phyloP scores from a whole-genome alignment of 2,888 invertebrate genomes.

The Sclerodermus sp. region DNA sequence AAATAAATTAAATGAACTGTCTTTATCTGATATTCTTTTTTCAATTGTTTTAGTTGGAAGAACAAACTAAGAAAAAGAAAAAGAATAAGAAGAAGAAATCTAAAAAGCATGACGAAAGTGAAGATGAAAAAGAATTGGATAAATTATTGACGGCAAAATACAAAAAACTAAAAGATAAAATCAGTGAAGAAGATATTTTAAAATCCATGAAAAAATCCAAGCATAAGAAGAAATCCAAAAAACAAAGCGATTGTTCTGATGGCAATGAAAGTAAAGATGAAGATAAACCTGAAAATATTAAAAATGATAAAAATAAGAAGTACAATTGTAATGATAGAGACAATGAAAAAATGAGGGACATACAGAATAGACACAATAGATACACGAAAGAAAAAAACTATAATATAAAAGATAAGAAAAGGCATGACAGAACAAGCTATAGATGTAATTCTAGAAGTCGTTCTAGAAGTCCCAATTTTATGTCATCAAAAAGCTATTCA shows the following conservation, averaged over 20 bases:
- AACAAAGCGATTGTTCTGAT: conserved; percentile 17
- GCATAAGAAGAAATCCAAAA: conserved; percentile 34
- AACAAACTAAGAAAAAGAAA: conserved; percentile 55
- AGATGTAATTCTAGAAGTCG: background rate
- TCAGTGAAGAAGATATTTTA: conserved; percentile 57
- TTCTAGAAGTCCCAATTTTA: conserved; percentile 12
- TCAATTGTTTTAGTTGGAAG: conserved; percentile 54
- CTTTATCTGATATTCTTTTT: background rate
- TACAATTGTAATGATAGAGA: background rate
- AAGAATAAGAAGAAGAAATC: conserved; percentile 55
- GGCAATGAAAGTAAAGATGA: conserved; percentile 11
- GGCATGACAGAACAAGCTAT: background rate
- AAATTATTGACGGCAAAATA: conserved; percentile 72
- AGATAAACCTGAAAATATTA: conserved; percentile 12
- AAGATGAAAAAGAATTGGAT: conserved; percentile 61
- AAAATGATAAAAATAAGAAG: conserved; percentile 1
- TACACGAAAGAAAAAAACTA: conserved; percentile 4
- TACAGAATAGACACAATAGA: conserved; percentile 7
- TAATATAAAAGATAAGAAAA: conserved; percentile 1
- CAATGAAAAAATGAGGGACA: background rate
- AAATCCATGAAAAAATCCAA: conserved; percentile 45
- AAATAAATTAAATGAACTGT: background rate
- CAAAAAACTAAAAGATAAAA: conserved; percentile 65
- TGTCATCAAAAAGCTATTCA: background rate
- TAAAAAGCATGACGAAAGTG: conserved; percentile 45